phyloP scores from a whole-genome alignment of 2,888 invertebrate genomes.

The Andricus quercusramuli region DNA sequence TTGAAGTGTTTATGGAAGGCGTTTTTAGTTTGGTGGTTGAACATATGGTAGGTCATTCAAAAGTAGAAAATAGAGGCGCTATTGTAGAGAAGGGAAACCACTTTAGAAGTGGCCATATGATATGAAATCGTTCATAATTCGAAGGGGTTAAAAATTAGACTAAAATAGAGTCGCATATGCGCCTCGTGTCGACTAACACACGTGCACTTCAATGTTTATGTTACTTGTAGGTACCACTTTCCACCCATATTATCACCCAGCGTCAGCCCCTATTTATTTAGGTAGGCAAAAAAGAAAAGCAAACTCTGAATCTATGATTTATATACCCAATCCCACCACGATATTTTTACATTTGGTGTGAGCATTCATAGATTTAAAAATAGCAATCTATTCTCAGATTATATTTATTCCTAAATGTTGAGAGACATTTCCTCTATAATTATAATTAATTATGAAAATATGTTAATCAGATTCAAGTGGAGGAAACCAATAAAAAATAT shows the following conservation, averaged over 20 bases:
- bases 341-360: conserved; percentile 11
- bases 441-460: background rate
- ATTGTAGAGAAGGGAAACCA: background rate
- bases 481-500: background rate
- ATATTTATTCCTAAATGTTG: background rate
- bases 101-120: conserved; percentile 8
- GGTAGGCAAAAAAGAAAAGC: background rate
- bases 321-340: background rate
- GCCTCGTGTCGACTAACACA: background rate
- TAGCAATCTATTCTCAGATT: background rate
- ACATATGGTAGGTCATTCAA: background rate
- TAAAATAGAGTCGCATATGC: background rate
- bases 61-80: background rate
- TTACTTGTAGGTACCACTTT: background rate
- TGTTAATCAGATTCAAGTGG: background rate
- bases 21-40: background rate
- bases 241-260: background rate
- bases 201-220: background rate
- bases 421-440: background rate
- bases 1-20: background rate
- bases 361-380: background rate
- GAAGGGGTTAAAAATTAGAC: conserved; percentile 22
- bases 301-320: conserved; percentile 4
- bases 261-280: conserved; percentile 16
- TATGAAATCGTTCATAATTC: conserved; percentile 23